Evolutionary conservation across 2,888 invertebrate genomes (phyloP).

Genomic region (Troides oblongomaculatus): DNA sequence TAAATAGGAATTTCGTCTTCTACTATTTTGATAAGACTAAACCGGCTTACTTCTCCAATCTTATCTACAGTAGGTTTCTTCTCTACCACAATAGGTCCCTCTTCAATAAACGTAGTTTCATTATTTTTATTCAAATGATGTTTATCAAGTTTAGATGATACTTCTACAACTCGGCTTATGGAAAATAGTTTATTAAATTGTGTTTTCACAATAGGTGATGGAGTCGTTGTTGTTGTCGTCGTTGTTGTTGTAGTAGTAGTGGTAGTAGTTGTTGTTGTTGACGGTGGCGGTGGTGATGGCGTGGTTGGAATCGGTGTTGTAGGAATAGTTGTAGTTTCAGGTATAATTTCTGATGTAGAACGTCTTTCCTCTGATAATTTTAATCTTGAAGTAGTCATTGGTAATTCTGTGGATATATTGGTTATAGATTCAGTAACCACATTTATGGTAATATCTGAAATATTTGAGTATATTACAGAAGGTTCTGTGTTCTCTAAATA

Average conservation of each 20-base stretch:
- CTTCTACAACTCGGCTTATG: constrained; percentile 84
- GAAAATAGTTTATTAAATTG: constrained; percentile 83
- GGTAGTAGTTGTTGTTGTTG: constrained; percentile 35
- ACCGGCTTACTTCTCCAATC: constrained; percentile 85
- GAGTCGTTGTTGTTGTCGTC: constrained; percentile 49
- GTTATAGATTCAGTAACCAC: constrained; percentile 40
- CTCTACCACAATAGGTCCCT: constrained; percentile 78
- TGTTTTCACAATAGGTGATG: constrained; percentile 65
- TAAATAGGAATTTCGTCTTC: constrained; percentile 80
- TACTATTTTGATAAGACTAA: constrained; percentile 84
- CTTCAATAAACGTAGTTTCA: constrained; percentile 74
- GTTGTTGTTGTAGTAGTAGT: constrained; percentile 41
- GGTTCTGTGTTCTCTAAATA: constrained; percentile 61
- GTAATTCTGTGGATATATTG: constrained; percentile 2
- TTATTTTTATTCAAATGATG: constrained; percentile 79
- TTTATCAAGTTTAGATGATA: constrained; percentile 83
- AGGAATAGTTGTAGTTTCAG: not conserved
- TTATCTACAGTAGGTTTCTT: constrained; percentile 82
- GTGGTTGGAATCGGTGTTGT: not conserved
- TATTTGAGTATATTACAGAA: constrained; percentile 56
- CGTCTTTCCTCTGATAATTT: not conserved
- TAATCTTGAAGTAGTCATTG: constrained; percentile 12
- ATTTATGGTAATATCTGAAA: constrained; percentile 46
- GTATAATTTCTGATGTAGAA: not conserved
- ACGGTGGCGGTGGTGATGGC: not conserved